These are phyloP conservation scores for Diglossa brunneiventris DNA, from an alignment of 2,113 vertebrate genomes.

Conservation along the genomic window DNA sequence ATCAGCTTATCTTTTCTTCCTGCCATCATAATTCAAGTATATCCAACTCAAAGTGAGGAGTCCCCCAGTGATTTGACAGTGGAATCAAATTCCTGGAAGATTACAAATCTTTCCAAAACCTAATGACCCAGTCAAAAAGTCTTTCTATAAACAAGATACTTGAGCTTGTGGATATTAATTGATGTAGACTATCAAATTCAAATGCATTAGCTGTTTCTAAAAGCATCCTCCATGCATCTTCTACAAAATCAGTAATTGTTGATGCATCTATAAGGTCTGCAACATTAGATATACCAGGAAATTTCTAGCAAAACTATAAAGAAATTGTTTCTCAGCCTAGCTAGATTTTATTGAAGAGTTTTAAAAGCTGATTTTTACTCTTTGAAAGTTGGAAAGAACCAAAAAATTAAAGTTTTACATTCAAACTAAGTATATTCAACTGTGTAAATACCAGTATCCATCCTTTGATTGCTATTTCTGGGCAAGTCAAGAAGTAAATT, in stretches of 20 bases:
- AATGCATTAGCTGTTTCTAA: constrained; percentile 11
- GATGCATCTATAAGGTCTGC: background rate
- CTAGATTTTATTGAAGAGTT: background rate
- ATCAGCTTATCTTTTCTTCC: background rate
- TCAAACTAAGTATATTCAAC: background rate
- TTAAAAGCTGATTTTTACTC: background rate
- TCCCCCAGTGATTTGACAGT: background rate
- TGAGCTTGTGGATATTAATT: constrained; percentile 61
- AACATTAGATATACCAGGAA: background rate
- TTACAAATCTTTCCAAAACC: constrained; percentile 33
- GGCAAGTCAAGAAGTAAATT: background rate
- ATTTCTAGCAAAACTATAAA: background rate
- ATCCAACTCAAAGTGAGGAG: constrained; percentile 2
- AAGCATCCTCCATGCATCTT: background rate
- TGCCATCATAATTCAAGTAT: background rate
- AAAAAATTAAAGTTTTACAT: background rate
- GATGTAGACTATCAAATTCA: constrained; percentile 21
- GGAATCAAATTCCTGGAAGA: constrained; percentile 38
- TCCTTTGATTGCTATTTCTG: background rate
- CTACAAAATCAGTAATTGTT: background rate
- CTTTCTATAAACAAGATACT: constrained; percentile 51
- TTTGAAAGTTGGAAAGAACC: background rate
- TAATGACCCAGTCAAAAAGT: constrained; percentile 34
- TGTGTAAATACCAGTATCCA: background rate
- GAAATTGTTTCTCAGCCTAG: background rate